Evolutionary conservation across 2,113 vertebrate genomes (phyloP).

Genomic region (Trichechus manatus): DNA sequence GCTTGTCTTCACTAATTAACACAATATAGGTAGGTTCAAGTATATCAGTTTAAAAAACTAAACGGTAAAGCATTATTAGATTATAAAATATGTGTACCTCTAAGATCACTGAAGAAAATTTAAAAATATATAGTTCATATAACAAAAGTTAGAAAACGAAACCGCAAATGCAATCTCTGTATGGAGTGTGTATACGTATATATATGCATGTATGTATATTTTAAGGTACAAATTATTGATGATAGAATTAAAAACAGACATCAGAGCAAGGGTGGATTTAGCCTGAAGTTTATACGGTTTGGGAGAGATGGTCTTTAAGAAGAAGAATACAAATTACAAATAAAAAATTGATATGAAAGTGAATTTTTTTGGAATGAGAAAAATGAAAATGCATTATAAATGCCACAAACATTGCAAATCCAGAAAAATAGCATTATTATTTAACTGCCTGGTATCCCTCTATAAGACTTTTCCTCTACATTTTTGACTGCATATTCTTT

Average conservation of each 20-base stretch:
- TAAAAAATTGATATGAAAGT: not conserved
- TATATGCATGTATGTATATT: not conserved
- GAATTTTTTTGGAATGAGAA: conserved; percentile 11
- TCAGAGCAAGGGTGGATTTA: not conserved
- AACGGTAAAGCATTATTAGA: not conserved
- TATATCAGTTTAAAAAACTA: not conserved
- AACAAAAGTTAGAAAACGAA: not conserved
- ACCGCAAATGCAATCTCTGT: not conserved
- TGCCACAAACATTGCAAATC: not conserved
- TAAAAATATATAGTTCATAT: not conserved
- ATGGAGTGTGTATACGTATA: not conserved
- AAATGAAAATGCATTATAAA: not conserved
- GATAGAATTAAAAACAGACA: not conserved
- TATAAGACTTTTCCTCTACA: not conserved
- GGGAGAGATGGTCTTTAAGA: not conserved
- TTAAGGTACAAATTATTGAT: not conserved
- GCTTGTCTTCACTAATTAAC: not conserved
- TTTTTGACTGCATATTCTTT: conserved; percentile 1
- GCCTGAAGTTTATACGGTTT: not conserved
- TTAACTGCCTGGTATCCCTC: not conserved
- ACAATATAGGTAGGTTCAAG: not conserved
- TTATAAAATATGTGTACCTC: not conserved
- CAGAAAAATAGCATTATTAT: not conserved
- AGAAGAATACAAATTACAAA: not conserved
- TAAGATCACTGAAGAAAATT: conserved; percentile 1